Conservation (phyloP, 2,113 vertebrate genomes). For the Phaethornis superciliosus region DNA sequence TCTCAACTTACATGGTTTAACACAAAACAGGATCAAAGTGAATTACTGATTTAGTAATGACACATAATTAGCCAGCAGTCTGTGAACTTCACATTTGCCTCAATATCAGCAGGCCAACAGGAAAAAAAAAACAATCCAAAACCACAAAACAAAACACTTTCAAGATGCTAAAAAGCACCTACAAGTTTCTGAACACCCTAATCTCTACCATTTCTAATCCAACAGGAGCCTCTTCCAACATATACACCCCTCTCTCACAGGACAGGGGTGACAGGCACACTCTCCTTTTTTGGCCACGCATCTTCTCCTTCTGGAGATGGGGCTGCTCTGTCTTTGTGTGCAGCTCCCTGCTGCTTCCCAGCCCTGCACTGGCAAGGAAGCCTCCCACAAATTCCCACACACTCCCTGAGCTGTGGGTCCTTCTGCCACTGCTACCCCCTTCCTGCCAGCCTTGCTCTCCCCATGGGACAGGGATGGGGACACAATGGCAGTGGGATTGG, state of each 20-base stretch:
- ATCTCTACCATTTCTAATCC: not conserved
- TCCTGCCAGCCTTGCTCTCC: not conserved
- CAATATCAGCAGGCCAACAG: not conserved
- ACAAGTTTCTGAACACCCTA: not conserved
- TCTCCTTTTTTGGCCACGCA: not conserved
- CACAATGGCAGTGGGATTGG: fast-evolving
- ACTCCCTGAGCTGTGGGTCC: not conserved
- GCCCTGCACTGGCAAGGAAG: fast-evolving
- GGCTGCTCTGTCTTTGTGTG: not conserved
- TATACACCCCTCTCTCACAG: not conserved
- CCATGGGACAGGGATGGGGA: not conserved
- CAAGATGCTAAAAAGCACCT: not conserved
- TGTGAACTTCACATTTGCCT: not conserved
- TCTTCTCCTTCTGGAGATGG: not conserved
- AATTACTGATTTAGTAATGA: slow-evolving; percentile 44
- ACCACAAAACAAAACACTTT: not conserved
- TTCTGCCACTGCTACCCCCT: not conserved
- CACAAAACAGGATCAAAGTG: not conserved
- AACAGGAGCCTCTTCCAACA: fast-evolving
- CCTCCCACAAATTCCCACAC: too few species aligned
- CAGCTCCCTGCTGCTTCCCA: not conserved
- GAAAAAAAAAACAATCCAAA: not conserved
- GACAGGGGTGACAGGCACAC: not conserved
- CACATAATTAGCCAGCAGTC: not conserved
- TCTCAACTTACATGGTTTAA: not conserved